Base-by-base conservation (phyloP, 2,888 invertebrate species). In the Epirrita christyi region DNA sequence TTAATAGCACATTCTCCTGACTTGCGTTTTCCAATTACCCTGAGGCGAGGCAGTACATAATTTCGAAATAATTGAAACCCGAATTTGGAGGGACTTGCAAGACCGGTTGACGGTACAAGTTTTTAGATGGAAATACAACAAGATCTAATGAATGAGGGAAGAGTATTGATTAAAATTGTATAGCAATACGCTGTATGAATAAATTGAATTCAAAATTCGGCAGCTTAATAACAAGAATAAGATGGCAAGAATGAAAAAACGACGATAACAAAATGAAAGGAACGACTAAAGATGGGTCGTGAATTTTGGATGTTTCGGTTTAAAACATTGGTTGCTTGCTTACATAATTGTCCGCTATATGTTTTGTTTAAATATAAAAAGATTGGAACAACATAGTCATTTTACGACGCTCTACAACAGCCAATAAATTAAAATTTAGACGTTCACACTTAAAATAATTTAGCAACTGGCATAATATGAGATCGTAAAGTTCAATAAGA, bases 401-500 rank as follows among this genome's bases (percentile, higher is more conserved):
- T 44, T 50, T 37, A 46, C 34, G 42, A 52, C 2, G 34, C 15
- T 40, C 28, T 41, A 42, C 29, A 52, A 47, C 52, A 6, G 8
- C 28, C 41, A 58, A 37, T 50, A 50, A 59, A 65, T 64, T 49
- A 44, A 49, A 51, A 67, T 67, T 66, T 28, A 66, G 41, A 61
- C 46, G 37, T 55, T 55, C 50, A 61, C 57, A 46, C 64, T 60
- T 53, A 47, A 37, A 38, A 56, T 60, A 59, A 72, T 70, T 70
- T 67, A 72, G 69, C 71, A 69, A 68, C 52, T 50, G 59, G 58
- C 59, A 55, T 56, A 59, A 60, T n/a, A 21, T 21, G 59, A 61
- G 61, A 60, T 70, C 70, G 62, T 74, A 72, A 76, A 74, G 58
- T 67, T 52, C 59, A 50, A 66, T 59, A 67, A 74, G 72, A 74